Evolutionary conservation across 2,113 vertebrate species (phyloP), one percentile per base, ranked within the genome.

Genomic region (Taxidea taxus): DNA sequence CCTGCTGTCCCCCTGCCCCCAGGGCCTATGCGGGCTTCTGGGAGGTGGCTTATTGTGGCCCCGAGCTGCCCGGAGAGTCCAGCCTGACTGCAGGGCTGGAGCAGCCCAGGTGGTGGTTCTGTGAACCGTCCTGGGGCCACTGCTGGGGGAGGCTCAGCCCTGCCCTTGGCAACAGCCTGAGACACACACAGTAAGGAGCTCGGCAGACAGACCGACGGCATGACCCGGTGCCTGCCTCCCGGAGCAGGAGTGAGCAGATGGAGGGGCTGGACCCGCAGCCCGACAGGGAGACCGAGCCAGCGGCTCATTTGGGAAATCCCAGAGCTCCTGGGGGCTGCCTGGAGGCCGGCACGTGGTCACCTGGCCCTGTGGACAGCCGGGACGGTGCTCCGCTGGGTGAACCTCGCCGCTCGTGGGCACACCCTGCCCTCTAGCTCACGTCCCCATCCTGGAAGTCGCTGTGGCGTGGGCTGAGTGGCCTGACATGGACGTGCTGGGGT

Each of bases 311-410:
- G 29, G 39, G 60, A 58, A 60, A n/a, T 16, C 4, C 39, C 6
- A 21, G 2, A 31, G 8, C 54, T 90, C 44, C 18, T 16, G 8
- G 3, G 2, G 25, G 7, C 34, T 20, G 1, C 8, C 3, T 6
- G 20, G 1, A 87, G 51, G 21, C 60, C n/a, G 29, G 49, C 27
- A 64, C 1, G 3, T 2, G 12, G 23, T 12, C 10, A 6, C 1
- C 6, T 0, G 34, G 37, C 7, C 0, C n/a, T 4, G 1, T 4
- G 16, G 64, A 6, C 2, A 2, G 0, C 42, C 42, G 0, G 20
- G 2, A 15, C 20, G 29, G 7, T 0, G 18, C 51, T 3, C 56
- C 34, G 11, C 8, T 0, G 37, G 14, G 3, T 10, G 15, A 31
- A 2, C 64, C 5, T 1, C 13, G 18, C 42, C 0, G 18, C 27